Evolutionary conservation across 37 sponge, comb jelly and placozoan genomes (phyloP).

Genomic region (Oopsacas minuta): DNA sequence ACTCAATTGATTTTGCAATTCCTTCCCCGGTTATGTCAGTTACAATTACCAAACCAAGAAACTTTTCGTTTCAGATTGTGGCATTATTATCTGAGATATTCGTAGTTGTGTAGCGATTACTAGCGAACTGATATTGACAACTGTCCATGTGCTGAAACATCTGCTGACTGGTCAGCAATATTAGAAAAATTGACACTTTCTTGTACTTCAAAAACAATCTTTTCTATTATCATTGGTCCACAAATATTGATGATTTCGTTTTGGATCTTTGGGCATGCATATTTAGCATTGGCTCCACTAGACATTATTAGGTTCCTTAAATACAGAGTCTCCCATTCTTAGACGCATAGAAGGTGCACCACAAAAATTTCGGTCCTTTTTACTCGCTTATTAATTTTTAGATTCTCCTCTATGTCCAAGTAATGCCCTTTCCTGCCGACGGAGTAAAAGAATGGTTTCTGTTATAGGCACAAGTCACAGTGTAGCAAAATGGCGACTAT

Average conservation of each 20-base stretch:
- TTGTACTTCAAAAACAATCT: constrained; percentile 9
- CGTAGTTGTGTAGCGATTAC: neutral
- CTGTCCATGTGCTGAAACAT: constrained; percentile 16
- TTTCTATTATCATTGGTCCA: constrained; percentile 16
- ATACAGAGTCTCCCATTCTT: constrained; percentile 1
- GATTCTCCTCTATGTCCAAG: constrained; percentile 8
- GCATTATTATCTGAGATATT: constrained; percentile 7
- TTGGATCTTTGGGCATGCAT: neutral
- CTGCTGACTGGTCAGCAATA: neutral
- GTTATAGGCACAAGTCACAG: constrained; percentile 12
- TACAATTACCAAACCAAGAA: constrained; percentile 6
- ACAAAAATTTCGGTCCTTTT: constrained; percentile 6
- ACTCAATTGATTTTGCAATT: constrained; percentile 9
- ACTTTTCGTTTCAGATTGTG: constrained; percentile 11
- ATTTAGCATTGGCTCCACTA: constrained; percentile 10
- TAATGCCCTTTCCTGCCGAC: neutral
- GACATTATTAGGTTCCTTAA: neutral
- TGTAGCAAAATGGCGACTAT: no score
- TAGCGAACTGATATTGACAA: constrained; percentile 14
- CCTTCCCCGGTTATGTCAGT: constrained; percentile 11
- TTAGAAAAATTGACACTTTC: neutral
- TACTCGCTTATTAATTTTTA: neutral
- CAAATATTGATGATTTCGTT: constrained; percentile 20
- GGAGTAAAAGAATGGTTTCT: neutral
- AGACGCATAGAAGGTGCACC: neutral